Conservation (phyloP, 2,888 invertebrate genomes). For the Cecidostiba fungosa region DNA sequence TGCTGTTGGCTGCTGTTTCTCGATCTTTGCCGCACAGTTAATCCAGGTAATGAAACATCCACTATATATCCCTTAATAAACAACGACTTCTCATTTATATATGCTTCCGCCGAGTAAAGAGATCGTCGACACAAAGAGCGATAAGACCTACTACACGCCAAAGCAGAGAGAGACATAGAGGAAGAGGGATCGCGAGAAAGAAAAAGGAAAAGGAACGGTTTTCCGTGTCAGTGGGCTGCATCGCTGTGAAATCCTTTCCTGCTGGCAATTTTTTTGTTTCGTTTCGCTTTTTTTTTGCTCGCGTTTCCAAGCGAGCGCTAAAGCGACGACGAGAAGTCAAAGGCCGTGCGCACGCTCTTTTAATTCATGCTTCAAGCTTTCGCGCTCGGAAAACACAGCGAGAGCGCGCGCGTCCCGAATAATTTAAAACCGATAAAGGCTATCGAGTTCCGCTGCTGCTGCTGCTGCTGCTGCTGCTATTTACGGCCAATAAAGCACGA, state of each 20-base stretch:
- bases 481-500: constrained; percentile 58
- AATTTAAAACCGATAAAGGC: constrained; percentile 59
- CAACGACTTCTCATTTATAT: constrained; percentile 1
- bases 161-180: background rate
- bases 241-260: constrained; percentile 26
- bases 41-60: constrained; percentile 75
- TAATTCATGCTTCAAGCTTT: constrained; percentile 51
- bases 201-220: constrained; percentile 5
- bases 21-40: constrained; percentile 79
- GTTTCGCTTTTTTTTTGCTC: background rate
- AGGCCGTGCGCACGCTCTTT: constrained; percentile 29
- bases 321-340: constrained; percentile 30
- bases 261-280: background rate
- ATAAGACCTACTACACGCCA: background rate
- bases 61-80: constrained; percentile 42
- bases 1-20: constrained; percentile 79
- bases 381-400: constrained; percentile 34
- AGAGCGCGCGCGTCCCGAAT: constrained; percentile 30
- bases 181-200: background rate
- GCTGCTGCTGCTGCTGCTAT: constrained; percentile 8
- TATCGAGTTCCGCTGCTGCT: constrained; percentile 39
- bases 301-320: background rate
- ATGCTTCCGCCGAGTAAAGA: background rate
- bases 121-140: background rate
- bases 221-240: constrained; percentile 40